phyloP scores from a whole-genome alignment of 2,797 vertebrate genomes.

The Epinephelus malabaricus region DNA sequence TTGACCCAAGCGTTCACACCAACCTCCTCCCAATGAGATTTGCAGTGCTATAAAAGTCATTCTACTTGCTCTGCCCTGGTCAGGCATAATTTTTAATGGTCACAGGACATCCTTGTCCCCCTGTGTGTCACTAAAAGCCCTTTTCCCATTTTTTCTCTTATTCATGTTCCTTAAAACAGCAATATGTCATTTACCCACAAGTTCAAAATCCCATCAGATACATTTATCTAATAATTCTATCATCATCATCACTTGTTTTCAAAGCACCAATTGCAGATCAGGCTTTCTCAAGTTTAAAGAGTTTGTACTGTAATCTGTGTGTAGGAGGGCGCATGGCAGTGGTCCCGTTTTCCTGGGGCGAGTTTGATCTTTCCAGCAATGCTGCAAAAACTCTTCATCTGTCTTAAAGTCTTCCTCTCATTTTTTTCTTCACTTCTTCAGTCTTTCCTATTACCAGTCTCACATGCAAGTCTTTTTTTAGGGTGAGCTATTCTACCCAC shows the following conservation, averaged over 20 bases:
- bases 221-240: slow-evolving; percentile 10
- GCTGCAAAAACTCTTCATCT: slow-evolving; percentile 62
- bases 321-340: slow-evolving; percentile 72
- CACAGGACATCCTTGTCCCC: background rate
- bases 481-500: slow-evolving; percentile 73
- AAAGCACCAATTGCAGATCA: slow-evolving; percentile 19
- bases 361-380: slow-evolving; percentile 63
- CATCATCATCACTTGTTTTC: slow-evolving; percentile 21
- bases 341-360: slow-evolving; percentile 65
- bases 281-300: slow-evolving; percentile 34
- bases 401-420: slow-evolving; percentile 62
- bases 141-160: background rate
- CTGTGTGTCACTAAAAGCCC: background rate
- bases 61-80: background rate
- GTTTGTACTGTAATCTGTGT: slow-evolving; percentile 50
- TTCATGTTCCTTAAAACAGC: background rate
- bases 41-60: background rate
- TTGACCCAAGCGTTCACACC: background rate
- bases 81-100: background rate
- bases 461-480: slow-evolving; percentile 72
- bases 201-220: slow-evolving; percentile 1
- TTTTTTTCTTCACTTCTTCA: slow-evolving; percentile 53
- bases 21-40: background rate
- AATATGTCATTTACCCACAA: background rate
- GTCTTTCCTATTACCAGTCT: slow-evolving; percentile 58